Base-by-base conservation (phyloP, 2,888 invertebrate species). In the Idaea biselata region DNA sequence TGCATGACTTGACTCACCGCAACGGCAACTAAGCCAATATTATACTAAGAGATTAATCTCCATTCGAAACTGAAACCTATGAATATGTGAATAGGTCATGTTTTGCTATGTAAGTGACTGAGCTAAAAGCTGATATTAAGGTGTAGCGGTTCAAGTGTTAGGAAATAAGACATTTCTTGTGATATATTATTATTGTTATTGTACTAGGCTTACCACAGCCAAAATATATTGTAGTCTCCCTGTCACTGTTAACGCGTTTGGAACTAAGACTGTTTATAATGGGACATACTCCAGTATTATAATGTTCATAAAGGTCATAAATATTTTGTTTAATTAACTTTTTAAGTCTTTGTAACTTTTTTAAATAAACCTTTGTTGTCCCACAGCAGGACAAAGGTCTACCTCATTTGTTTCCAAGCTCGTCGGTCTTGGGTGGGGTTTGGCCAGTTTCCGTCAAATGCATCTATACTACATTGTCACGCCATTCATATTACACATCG, bases 31-130 rank as follows among this genome's bases (percentile, higher is more conserved):
- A 44, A 16, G 33, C 57, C 17, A 60, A 57, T 59, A 44, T 56
- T 56, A 18, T 58, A 60, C 14, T 18, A 56, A 56, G 56, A 56
- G 17, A 17, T 55, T 16, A 55, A 56, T 56, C 56, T 64, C 60
- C 68, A 69, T 71, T 74, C 63, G 67, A 76, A 78, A 79, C 74
- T 77, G 70, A 66, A 67, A 64, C 68, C 68, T 78, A 75, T 74
- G 69, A 65, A 66, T 75, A 69, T 68, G 64, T 58, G 7, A 68
- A 65, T 63, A 77, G 68, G 71, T 71, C 68, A 70, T 72, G 74
- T 68, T 76, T 82, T 77, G 68, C 72, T 71, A 67, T 76, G 64
- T 68, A 67, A 66, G 61, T 68, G 63, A 58, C 58, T 64, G 63
- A 65, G 64, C 61, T 60, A 61, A 68, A 64, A 70, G 63, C 60